Conservation (phyloP, 2,888 invertebrate genomes). For the Zonitis immaculata region DNA sequence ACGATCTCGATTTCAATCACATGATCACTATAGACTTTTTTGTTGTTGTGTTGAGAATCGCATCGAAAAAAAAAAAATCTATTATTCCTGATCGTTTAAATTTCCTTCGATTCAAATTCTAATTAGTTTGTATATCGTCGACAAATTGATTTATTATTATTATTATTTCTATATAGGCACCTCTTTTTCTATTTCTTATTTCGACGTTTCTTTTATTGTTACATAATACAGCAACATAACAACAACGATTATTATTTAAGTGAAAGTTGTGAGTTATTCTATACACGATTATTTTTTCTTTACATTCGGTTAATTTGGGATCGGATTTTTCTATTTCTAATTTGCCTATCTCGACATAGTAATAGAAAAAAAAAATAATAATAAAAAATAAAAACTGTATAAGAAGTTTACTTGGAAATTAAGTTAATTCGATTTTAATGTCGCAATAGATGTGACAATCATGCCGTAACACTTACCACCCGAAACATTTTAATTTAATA, state of each 20-base stretch:
- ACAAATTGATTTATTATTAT: not conserved
- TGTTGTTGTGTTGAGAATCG: too few relatives aligned
- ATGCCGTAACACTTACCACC: constrained; percentile 49
- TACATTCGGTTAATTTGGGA: too few relatives aligned
- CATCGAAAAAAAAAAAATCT: not conserved
- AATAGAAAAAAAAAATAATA: constrained; percentile 24
- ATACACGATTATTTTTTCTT: too few relatives aligned
- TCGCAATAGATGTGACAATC: constrained; percentile 44
- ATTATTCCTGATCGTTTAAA: not conserved
- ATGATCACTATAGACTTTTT: too few relatives aligned
- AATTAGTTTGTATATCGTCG: not conserved
- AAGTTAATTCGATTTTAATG: constrained; percentile 49
- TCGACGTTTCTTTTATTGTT: not conserved
- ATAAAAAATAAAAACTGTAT: constrained; percentile 28
- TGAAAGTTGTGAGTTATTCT: not conserved
- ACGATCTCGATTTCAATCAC: too few relatives aligned
- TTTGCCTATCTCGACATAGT: too few relatives aligned
- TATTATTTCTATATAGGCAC: too few relatives aligned
- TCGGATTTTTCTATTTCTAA: too few relatives aligned
- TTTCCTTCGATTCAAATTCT: not conserved
- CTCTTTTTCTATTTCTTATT: not conserved
- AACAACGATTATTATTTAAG: not conserved
- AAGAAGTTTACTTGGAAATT: constrained; percentile 27
- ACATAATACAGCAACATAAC: not conserved
- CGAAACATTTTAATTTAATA: constrained; percentile 50